Conservation (phyloP, 2,888 invertebrate genomes). For the Stenodera caucasica region DNA sequence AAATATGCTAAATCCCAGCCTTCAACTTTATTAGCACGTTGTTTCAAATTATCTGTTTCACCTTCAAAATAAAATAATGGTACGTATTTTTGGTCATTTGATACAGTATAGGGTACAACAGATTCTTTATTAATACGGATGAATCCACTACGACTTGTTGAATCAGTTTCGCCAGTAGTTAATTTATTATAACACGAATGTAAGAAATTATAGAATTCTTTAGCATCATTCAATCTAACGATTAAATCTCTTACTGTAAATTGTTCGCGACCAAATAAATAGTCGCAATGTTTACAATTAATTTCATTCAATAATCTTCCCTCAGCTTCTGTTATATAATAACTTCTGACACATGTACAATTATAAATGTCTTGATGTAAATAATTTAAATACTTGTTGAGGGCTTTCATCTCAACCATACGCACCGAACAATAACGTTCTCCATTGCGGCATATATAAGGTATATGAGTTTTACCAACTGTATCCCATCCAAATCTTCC, state of each 20-base stretch:
- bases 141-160: conserved; percentile 83
- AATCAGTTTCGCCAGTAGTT: conserved; percentile 68
- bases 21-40: conserved; percentile 82
- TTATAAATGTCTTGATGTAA: conserved; percentile 88
- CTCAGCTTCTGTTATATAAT: conserved; percentile 90
- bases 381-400: conserved; percentile 86
- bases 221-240: conserved; percentile 83
- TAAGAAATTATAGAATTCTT: conserved; percentile 87
- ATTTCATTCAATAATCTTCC: conserved; percentile 89
- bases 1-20: conserved; percentile 92
- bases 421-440: conserved; percentile 92
- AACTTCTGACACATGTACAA: conserved; percentile 89
- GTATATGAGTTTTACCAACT: conserved; percentile 83
- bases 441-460: conserved; percentile 80
- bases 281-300: conserved; percentile 89
- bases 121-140: conserved; percentile 91
- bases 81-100: conserved; percentile 82
- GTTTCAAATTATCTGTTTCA: conserved; percentile 87
- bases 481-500: conserved; percentile 91
- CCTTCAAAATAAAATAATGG: conserved; percentile 90
- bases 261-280: conserved; percentile 83
- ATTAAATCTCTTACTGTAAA: conserved; percentile 90
- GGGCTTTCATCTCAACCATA: conserved; percentile 88
- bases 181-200: conserved; percentile 87
- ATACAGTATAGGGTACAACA: conserved; percentile 88